These are phyloP conservation scores for Balearica regulorum DNA, from an alignment of 2,797 vertebrate genomes.

Conservation along the genomic window DNA sequence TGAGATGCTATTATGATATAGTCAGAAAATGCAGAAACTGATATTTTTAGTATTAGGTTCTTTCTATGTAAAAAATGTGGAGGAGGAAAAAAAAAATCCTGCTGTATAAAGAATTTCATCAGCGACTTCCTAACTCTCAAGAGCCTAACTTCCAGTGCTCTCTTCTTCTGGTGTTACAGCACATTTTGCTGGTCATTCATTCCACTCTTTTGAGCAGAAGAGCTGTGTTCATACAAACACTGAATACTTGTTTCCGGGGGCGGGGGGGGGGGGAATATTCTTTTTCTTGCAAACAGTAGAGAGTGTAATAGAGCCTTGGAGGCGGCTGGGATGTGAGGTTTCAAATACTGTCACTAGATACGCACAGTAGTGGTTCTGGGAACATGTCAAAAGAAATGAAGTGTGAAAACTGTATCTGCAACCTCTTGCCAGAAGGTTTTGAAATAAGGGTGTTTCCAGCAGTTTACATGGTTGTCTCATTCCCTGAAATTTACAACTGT, in stretches of 20 bases:
- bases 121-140: neutral
- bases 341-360: neutral
- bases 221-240: neutral
- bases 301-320: neutral
- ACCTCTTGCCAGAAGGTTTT: conserved; percentile 24
- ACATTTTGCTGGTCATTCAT: conserved; percentile 3
- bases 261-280: neutral
- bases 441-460: conserved; percentile 16
- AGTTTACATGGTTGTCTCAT: neutral
- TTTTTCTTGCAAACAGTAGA: neutral
- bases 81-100: neutral
- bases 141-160: neutral
- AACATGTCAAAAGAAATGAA: conserved; percentile 38
- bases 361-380: neutral
- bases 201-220: conserved; percentile 9
- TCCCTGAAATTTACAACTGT: neutral
- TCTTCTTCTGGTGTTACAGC: neutral
- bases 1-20: neutral
- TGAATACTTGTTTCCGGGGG: conserved; percentile 23
- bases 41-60: neutral
- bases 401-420: conserved; percentile 46
- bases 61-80: neutral
- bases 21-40: neutral
- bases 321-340: neutral
- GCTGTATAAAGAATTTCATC: neutral